Percentiles rank a stretch among this genome's conserved stretches.
Evolutionary conservation across 1,140 invertebrate species (phyloP).

Genomic region (Lamellibrachia luymesi): DNA sequence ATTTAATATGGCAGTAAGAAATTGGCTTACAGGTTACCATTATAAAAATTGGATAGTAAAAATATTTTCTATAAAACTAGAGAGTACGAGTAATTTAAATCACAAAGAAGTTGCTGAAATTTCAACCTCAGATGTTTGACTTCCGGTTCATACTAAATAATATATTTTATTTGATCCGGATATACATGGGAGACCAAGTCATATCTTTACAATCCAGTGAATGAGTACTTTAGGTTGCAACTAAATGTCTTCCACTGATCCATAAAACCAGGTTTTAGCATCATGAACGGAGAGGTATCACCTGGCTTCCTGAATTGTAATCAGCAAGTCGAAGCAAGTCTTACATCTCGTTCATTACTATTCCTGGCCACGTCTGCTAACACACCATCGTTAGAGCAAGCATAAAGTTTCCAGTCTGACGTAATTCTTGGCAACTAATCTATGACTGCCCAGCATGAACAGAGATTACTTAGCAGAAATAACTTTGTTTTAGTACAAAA

Average conservation of each 20-base stretch:
- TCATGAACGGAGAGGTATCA: not conserved
- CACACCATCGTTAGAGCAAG: not conserved
- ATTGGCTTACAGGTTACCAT: not conserved
- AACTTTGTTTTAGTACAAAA: too few species aligned
- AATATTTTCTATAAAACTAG: not conserved
- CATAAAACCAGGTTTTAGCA: constrained; percentile 4
- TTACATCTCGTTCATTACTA: not conserved
- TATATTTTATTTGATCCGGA: not conserved
- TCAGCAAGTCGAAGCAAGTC: not conserved
- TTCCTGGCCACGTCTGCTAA: not conserved
- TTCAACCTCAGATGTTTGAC: not conserved
- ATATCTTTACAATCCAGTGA: not conserved
- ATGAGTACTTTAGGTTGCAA: not conserved
- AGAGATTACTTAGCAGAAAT: not conserved
- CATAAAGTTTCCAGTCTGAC: constrained; percentile 16
- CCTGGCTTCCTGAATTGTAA: not conserved
- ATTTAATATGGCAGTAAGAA: not conserved
- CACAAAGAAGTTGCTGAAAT: not conserved
- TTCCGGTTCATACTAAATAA: not conserved
- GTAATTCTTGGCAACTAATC: not conserved
- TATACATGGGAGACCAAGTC: not conserved
- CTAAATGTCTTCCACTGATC: not conserved
- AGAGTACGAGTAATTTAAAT: not conserved
- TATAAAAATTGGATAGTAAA: not conserved
- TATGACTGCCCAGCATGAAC: not conserved